Evolutionary conservation across 2,888 invertebrate species (phyloP), one percentile per base, ranked within the genome.

Genomic region (Sphaerophoria rueppellii): DNA sequence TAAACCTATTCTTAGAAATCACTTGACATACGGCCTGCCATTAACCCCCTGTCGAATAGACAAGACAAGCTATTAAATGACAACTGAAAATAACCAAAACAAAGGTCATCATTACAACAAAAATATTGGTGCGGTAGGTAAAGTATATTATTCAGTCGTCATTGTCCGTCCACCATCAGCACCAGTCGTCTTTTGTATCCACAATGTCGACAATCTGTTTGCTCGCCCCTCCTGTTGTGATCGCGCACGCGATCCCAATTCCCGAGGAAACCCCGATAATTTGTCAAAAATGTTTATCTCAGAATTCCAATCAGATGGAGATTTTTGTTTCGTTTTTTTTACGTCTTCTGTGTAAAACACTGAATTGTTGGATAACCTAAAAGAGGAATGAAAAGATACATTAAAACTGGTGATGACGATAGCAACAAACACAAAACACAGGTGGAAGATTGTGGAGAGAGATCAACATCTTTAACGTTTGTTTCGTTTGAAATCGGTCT

Each of bases 201-300:
- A 46, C 55, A 40, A 6, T 24, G 24, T 24, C 24, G 24, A 52
- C 40, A 43, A 60, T 43, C 40, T 60, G 55, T 57, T 55, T 50
- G 34, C 6, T 35, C 7, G 14, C 24, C 69, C 54, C 81, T 77
- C 63, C 76, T 52, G 76, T 72, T 9, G 85, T 34, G 81, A 77
- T 81, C 67, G 81, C 60, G 81, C 85, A 85, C 81, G 81, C 85
- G 81, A 83, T 79, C 83, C 79, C 75, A 72, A 73, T 60, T 69
- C 76, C 70, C 85, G 72, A 81, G 85, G 85, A 85, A 85, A 85
- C 81, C 81, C 81, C 85, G 85, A 85, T 85, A 85, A 85, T 85
- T 85, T 85, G 85, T 85, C 85, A 85, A 85, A 85, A 81, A 76
- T 76, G 65, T 46, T 81, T 77, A 85, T 85, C 85, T 85, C 54